Base-by-base conservation (phyloP, 1,140 invertebrate species). In the Aphaenogaster rudis region DNA sequence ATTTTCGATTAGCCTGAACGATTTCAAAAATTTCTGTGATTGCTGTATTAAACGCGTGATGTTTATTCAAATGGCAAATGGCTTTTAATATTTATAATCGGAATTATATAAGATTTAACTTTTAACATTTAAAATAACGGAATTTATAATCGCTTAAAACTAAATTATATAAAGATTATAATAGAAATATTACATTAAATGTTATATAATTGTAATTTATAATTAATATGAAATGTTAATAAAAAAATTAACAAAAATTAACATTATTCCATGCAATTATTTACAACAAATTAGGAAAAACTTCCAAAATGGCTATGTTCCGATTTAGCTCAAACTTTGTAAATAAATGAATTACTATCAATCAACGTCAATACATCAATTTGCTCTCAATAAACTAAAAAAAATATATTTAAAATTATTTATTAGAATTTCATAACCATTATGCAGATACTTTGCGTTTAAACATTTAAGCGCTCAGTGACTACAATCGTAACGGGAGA, bases 171-270 rank as follows among this genome's bases (percentile, higher is more conserved):
- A 17, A 15, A 72, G n/a, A 72, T n/a, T 15, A n/a, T 36, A 52
- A 72, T 33, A 1, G 50, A 6, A 50, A 8, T 21, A 42, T 42
- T 42, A 21, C 2, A 67, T 45, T 64, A 11, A 61, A 61, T 33
- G 1, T 59, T 39, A 67, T 13, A 6, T 67, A 28, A 67, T 67
- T 17, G 7, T 54, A 54, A 72, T 36, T 72, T 72, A 17, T n/a
- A 71, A 71, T 50, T 33, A 50, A 71, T 33, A 15, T 33, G 5
- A 52, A 48, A 71, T 17, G 13, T 50, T 52, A 54, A 72, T 72
- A 17, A 72, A 52, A 48, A 71, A 9, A 6, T 50, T 52, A 54
- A 72, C 54, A 17, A 72, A 57, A 54, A 74, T 50, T 9, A 28
- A 1, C 17, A 36, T 17, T 33, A 13, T 72, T 54, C 3, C 4